Percentiles rank a stretch among this genome's conserved stretches.
Evolutionary conservation across 1,140 invertebrate species (phyloP).

Genomic region (Maniola jurtina): DNA sequence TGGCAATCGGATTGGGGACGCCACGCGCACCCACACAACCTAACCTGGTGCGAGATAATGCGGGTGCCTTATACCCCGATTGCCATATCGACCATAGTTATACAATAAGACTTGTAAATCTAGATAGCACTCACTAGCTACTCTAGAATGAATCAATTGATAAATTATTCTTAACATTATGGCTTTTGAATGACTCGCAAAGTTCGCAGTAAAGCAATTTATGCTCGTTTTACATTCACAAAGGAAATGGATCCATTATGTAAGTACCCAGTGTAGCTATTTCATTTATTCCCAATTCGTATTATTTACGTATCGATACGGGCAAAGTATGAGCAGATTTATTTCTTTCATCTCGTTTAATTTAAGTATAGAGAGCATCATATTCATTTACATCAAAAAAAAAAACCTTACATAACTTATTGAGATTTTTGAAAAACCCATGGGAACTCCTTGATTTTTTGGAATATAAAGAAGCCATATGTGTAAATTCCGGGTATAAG

Average conservation of each 20-base stretch:
- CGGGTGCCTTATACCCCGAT: too few species aligned
- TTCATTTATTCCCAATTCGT: conserved; percentile 23
- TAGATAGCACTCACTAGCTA: neutral
- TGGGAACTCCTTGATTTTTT: too few species aligned
- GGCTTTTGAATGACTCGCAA: conserved; percentile 22
- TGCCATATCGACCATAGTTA: too few species aligned
- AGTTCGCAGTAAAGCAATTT: conserved; percentile 24
- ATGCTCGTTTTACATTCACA: conserved; percentile 28
- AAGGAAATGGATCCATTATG: conserved; percentile 25
- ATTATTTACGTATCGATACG: conserved; percentile 9
- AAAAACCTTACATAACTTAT: too few species aligned
- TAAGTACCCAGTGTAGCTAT: conserved; percentile 14
- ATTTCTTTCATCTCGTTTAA: neutral
- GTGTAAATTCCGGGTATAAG: too few species aligned
- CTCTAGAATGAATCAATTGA: conserved; percentile 19
- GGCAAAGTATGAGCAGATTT: neutral
- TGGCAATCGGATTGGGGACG: too few species aligned
- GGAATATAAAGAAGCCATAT: too few species aligned
- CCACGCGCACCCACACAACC: too few species aligned
- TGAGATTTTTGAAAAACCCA: too few species aligned
- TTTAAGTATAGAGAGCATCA: too few species aligned
- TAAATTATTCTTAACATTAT: conserved; percentile 27
- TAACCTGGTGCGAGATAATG: too few species aligned
- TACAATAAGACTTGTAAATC: neutral
- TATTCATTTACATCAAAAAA: too few species aligned